Conservation (phyloP, 2,797 vertebrate genomes). For the Sparus aurata region DNA sequence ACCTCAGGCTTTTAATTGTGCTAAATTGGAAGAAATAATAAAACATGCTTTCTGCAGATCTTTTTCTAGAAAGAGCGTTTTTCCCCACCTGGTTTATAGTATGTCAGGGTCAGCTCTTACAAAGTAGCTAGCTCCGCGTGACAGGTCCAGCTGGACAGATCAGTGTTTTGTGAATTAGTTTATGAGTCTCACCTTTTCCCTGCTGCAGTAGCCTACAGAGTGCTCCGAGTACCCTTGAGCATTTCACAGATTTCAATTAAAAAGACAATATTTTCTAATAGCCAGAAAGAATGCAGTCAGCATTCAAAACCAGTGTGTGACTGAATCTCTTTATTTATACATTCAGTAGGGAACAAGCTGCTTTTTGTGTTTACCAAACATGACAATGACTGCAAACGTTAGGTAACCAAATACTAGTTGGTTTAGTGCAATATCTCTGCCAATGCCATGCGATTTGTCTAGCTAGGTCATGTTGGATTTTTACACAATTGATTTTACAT, state of each 20-base stretch:
- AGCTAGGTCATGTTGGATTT: background rate
- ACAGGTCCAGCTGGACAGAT: constrained; percentile 14
- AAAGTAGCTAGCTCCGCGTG: background rate
- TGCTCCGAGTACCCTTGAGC: background rate
- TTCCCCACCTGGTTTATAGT: constrained; percentile 10
- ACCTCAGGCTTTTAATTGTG: background rate
- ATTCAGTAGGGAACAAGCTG: background rate
- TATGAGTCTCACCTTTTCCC: constrained; percentile 9
- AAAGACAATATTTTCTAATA: constrained; percentile 17
- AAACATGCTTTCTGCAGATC: background rate
- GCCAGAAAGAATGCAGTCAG: background rate
- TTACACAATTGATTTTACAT: background rate
- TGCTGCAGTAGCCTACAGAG: background rate
- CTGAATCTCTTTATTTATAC: background rate
- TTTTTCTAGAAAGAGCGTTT: constrained; percentile 15
- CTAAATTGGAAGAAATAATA: background rate
- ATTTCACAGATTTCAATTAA: constrained; percentile 43
- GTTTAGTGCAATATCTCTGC: background rate
- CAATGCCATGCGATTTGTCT: background rate
- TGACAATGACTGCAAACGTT: background rate
- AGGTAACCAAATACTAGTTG: constrained; percentile 1
- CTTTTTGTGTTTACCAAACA: constrained; percentile 3
- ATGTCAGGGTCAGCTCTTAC: constrained; percentile 21
- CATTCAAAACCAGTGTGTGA: background rate
- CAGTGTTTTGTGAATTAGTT: constrained; percentile 24